Evolutionary conservation across 2,113 vertebrate species (phyloP).

Genomic region (Phycodurus eques): DNA sequence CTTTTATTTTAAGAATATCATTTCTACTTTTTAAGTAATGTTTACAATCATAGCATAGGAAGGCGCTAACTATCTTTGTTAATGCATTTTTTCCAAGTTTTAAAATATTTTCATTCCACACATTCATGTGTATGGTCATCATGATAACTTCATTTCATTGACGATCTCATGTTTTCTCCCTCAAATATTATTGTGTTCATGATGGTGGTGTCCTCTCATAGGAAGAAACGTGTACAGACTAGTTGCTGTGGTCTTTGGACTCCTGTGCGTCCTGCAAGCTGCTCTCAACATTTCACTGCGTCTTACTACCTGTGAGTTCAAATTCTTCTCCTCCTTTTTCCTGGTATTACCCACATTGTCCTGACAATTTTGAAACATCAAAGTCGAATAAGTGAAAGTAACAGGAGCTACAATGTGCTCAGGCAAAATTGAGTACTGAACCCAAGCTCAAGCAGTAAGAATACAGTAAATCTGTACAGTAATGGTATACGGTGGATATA

Average conservation of each 20-base stretch:
- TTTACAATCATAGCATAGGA: too few relatives aligned
- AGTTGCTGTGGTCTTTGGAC: slow-evolving; percentile 40
- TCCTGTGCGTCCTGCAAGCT: slow-evolving; percentile 51
- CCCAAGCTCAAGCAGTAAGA: too few relatives aligned
- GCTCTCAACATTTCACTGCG: slow-evolving; percentile 42
- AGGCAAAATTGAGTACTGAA: too few relatives aligned
- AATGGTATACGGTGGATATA: too few relatives aligned
- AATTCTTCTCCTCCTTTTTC: neutral
- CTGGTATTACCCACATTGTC: neutral
- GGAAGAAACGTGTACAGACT: slow-evolving; percentile 7
- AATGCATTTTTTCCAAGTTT: too few relatives aligned
- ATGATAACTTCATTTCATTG: neutral
- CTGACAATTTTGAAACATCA: neutral
- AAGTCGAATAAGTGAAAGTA: too few relatives aligned
- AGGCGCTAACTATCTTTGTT: too few relatives aligned
- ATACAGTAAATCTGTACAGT: too few relatives aligned
- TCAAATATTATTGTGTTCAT: neutral
- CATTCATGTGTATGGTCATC: neutral
- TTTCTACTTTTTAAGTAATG: neutral
- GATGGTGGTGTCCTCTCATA: slow-evolving; percentile 9
- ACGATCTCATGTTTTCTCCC: too few relatives aligned
- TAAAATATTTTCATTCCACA: too few relatives aligned
- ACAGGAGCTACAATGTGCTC: too few relatives aligned
- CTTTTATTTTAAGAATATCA: neutral
- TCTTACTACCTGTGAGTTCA: slow-evolving; percentile 29